These are phyloP conservation scores for Amazonetta brasiliensis DNA, from an alignment of 2,797 vertebrate species.

Conservation along the genomic window DNA sequence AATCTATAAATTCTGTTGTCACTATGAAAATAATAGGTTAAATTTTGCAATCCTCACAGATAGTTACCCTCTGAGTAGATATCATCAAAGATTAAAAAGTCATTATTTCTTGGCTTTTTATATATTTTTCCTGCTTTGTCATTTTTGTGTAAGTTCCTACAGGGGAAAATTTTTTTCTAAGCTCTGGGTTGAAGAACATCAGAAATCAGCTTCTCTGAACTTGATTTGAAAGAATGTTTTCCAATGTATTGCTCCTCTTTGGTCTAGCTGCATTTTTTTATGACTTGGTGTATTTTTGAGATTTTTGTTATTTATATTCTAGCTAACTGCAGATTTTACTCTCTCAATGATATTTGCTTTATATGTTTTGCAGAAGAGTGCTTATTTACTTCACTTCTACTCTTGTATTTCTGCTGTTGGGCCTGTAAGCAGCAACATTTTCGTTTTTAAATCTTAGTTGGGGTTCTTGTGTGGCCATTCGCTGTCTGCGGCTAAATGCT, in stretches of 20 bases:
- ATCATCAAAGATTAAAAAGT: conserved; percentile 73
- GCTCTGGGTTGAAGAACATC: conserved; percentile 18
- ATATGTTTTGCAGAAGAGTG: not conserved
- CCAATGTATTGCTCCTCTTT: not conserved
- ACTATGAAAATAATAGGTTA: conserved; percentile 68
- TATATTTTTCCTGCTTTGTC: conserved; percentile 67
- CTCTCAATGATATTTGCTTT: not conserved
- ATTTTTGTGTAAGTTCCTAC: conserved; percentile 51
- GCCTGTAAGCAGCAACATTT: not conserved
- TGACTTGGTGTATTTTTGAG: not conserved
- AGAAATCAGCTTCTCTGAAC: conserved; percentile 53
- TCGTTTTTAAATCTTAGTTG: not conserved
- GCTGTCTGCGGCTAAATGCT: not conserved
- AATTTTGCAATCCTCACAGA: conserved; percentile 68
- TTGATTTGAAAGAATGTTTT: not conserved
- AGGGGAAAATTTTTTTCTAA: not conserved
- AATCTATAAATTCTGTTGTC: conserved; percentile 72
- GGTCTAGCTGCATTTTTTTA: conserved; percentile 3
- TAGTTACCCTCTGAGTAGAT: conserved; percentile 68
- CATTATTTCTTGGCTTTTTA: conserved; percentile 65
- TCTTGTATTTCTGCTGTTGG: not conserved
- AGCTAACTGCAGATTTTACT: not conserved
- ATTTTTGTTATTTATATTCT: not conserved
- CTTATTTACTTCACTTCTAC: not conserved
- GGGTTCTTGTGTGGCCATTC: not conserved